Conservation (phyloP, 2,797 vertebrate genomes). For the Urosaurus nigricauda region DNA sequence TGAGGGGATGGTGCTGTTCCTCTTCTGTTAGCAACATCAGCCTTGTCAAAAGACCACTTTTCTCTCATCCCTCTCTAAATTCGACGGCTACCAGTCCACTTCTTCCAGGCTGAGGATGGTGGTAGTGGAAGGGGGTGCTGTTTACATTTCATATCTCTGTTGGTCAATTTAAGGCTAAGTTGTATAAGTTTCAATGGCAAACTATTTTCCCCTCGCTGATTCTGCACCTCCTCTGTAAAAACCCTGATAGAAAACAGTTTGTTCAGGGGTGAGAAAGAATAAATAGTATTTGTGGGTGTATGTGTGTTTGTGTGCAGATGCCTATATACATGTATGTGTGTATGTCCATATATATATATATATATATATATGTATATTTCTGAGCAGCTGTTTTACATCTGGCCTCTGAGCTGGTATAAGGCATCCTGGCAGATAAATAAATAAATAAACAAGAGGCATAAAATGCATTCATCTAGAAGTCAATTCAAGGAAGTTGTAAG, state of each 20-base stretch:
- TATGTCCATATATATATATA: neutral
- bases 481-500: conserved; percentile 43
- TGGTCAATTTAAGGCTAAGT: neutral
- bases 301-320: neutral
- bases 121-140: no score
- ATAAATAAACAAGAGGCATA: neutral
- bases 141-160: neutral
- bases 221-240: neutral
- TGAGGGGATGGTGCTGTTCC: no score
- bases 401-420: neutral
- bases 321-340: no score
- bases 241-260: no score
- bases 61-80: neutral
- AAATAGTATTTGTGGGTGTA: no score
- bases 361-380: neutral
- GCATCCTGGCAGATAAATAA: neutral
- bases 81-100: neutral
- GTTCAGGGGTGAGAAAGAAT: no score
- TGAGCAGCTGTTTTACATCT: conserved; percentile 19
- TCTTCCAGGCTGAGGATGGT: neutral
- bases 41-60: no score
- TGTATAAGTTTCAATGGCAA: neutral
- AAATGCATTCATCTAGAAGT: conserved; percentile 26
- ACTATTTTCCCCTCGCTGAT: accelerated
- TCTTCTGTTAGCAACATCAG: no score